These are phyloP conservation scores for Grammomys surdaster DNA, from an alignment of 2,113 vertebrate species.

Conservation along the genomic window DNA sequence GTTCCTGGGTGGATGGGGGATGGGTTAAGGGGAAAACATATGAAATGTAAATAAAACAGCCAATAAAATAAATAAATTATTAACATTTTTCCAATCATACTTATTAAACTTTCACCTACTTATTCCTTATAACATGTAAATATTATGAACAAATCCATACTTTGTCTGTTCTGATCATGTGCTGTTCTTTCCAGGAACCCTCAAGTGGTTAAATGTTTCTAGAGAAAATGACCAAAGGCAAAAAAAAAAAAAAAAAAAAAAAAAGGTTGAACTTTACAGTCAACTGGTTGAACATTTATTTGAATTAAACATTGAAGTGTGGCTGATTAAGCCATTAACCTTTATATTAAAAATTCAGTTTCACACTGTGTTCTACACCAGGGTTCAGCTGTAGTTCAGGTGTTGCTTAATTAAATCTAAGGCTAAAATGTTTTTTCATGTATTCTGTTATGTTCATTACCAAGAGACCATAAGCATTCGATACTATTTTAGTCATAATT, in stretches of 20 bases:
- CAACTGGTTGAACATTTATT: slow-evolving; percentile 79
- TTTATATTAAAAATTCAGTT: slow-evolving; percentile 85
- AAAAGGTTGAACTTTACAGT: slow-evolving; percentile 58
- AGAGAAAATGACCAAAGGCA: slow-evolving; percentile 68
- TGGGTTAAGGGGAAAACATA: too few species aligned
- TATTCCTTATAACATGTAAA: not conserved
- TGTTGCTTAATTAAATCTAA: slow-evolving; percentile 85
- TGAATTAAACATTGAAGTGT: slow-evolving; percentile 86
- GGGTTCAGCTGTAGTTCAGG: slow-evolving; percentile 78
- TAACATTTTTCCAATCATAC: not conserved
- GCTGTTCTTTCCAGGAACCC: not conserved
- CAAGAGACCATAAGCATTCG: slow-evolving; percentile 14
- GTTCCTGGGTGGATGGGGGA: too few species aligned
- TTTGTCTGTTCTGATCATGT: not conserved
- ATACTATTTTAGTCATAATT: not conserved
- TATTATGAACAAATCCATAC: not conserved
- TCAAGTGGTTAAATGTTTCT: not conserved
- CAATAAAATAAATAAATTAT: not conserved
- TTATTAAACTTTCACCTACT: not conserved
- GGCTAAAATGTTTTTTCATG: slow-evolving; percentile 71
- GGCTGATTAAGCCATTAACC: slow-evolving; percentile 87
- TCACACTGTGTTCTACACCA: slow-evolving; percentile 82
- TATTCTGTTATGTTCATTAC: slow-evolving; percentile 73
- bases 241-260: slow-evolving; percentile 14
- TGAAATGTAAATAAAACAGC: too few species aligned